Base-by-base conservation (phyloP, 2,797 vertebrate genomes). In the Melanotaenia trifasciata region DNA sequence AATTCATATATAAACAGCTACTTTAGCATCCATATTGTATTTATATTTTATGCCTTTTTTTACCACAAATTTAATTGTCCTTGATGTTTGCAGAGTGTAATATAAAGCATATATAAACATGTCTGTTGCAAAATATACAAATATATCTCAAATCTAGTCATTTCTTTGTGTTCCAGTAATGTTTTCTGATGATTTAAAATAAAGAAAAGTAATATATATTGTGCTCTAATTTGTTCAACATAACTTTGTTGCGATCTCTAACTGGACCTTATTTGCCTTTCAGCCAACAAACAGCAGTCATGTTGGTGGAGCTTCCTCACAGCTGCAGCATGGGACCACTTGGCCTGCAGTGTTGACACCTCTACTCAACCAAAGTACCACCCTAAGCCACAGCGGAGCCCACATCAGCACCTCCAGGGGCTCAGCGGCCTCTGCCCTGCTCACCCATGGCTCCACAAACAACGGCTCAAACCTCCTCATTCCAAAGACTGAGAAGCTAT, bases 401-500 rank as follows among this genome's bases (percentile, higher is more conserved):
- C 85, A 82, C 7, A 51, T 70, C 9, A 71, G 85, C 74, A 65
- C 82, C 60, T 84, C 89, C 56, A 89, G 84, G 51, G 88, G 86
- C 69, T 85, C 87, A 0, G 58, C 84, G 0, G 85, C 89, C 58
- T 91, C 93, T 0, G 74, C 90, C 50, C 88, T 93, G 51, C 92
- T 94, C 32, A 67, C 80, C 18, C 92, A 93, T 2, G 70, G 88
- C 69, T 70, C 87, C 3, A 35, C 80, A 1, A 81, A 86, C 71
- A 70, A 65, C 24, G 47, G 57, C 54, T 60, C 90, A 1, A 63
- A 93, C 0, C 92, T 95, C 74, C 87, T 96, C 30, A 76, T 95
- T 56, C 97, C 96, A 77, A 99, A 99, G 92, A 95, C 90, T 0
- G 97, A 99, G 90, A 94, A 93, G 24, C 93, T 97, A 0, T 98